Base-by-base conservation (phyloP, 2,888 invertebrate genomes). In the Acheta domesticus region DNA sequence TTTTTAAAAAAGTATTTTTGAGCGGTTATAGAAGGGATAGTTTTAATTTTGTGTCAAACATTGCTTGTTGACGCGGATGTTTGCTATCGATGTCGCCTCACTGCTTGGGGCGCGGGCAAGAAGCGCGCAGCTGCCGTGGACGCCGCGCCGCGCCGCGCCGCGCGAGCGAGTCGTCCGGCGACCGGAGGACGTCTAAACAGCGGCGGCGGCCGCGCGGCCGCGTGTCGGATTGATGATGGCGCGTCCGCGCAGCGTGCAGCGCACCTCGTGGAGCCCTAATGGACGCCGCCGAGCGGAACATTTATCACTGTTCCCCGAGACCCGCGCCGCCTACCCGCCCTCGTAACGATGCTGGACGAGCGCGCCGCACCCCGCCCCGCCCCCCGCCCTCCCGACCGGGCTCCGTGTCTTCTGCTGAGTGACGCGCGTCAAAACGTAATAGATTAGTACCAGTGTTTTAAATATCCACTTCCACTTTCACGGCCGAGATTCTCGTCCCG, bases 191-290 rank as follows among this genome's bases (percentile, higher is more conserved):
- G 62, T 62, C 62, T 12, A n/a, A 19, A 50, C 16, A 2, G 62
- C 62, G 62, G 62, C 62, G 62, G 62, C 62, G 62, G n/a, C 62
- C 16, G 62, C 62, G 62, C 4, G 62, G 16, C 62, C 62, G 62
- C 62, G 62, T 62, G 62, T 62, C 62, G 62, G 62, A 62, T 62
- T 62, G 62, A 62, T 62, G 62, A 62, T 62, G 62, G 62, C 62
- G 14, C 62, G 62, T 62, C 62, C 62, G 62, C 62, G 62, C 62
- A 8, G 62, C 62, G 62, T 14, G 62, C 62, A 62, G 62, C 62
- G 62, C 62, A 62, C 62, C 62, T 62, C 62, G 62, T 62, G 62
- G 62, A 62, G 62, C n/a, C 62, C n/a, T 62, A 62, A 62, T 62
- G 62, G 62, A 62, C n/a, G 62, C 62, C 16, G 62, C 16, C 14